Conservation (phyloP, 2,113 vertebrate species). For the Campylomormyrus numenius region DNA sequence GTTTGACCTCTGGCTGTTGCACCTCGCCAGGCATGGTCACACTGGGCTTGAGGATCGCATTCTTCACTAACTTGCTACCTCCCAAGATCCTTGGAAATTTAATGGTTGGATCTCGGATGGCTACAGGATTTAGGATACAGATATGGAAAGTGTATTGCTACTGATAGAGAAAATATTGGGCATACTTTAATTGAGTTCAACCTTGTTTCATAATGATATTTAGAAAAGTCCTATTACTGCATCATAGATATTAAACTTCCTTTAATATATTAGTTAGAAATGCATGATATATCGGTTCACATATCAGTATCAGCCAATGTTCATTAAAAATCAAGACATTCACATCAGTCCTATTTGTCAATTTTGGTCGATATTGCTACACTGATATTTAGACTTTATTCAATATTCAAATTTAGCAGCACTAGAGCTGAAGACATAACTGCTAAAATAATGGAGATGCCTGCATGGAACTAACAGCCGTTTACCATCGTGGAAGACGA, state of each 20-base stretch:
- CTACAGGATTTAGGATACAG: slow-evolving; percentile 47
- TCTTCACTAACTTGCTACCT: slow-evolving; percentile 64
- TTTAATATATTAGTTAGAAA: not conserved
- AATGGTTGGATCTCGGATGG: slow-evolving; percentile 70
- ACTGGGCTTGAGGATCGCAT: slow-evolving; percentile 61
- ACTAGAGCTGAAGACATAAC: not conserved
- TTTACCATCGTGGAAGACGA: not conserved
- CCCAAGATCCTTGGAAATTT: slow-evolving; percentile 39
- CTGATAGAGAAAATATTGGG: not conserved
- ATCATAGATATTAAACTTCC: not conserved
- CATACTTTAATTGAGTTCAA: not conserved
- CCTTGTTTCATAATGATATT: not conserved
- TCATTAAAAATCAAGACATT: not conserved
- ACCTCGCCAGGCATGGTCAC: slow-evolving; percentile 45
- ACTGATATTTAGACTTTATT: not conserved
- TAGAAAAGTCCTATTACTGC: not conserved
- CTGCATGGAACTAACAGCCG: not conserved
- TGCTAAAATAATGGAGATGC: not conserved
- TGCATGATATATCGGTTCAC: not conserved
- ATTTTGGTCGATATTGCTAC: not conserved
- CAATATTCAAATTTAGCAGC: not conserved
- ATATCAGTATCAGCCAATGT: not conserved
- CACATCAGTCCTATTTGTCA: not conserved
- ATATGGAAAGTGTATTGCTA: not conserved
- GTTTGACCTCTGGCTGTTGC: slow-evolving; percentile 60